These are phyloP conservation scores for Nebria brevicollis DNA, from an alignment of 2,888 invertebrate species.

Conservation along the genomic window DNA sequence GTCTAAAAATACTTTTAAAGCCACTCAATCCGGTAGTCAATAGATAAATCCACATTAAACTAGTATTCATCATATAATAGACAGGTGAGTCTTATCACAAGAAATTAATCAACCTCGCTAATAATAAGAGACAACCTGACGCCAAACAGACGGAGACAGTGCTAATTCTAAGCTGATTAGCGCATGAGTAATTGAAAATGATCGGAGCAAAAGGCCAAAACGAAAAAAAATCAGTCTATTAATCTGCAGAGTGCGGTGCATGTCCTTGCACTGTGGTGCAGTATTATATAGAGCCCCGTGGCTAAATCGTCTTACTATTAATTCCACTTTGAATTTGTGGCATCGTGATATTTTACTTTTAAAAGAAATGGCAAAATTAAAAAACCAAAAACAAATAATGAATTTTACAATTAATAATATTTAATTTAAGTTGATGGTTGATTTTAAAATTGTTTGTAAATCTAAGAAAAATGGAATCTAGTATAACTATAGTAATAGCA, in stretches of 20 bases:
- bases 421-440: no score
- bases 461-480: neutral
- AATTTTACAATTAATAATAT: no score
- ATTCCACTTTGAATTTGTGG: neutral
- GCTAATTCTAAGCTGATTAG: neutral
- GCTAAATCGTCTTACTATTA: neutral
- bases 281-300: neutral
- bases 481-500: neutral
- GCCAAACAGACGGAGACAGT: neutral
- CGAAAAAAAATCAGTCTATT: neutral
- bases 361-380: no score
- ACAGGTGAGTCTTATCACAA: neutral
- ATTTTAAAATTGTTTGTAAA: neutral
- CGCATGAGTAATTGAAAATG: neutral
- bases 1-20: neutral
- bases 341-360: neutral
- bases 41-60: neutral
- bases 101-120: neutral
- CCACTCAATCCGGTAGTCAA: constrained; percentile 1
- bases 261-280: neutral
- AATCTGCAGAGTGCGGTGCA: neutral
- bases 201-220: neutral
- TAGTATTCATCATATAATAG: neutral
- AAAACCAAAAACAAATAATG: no score
- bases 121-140: neutral